These are phyloP conservation scores for Samia ricini DNA, from an alignment of 1,140 invertebrate species.

Conservation along the genomic window DNA sequence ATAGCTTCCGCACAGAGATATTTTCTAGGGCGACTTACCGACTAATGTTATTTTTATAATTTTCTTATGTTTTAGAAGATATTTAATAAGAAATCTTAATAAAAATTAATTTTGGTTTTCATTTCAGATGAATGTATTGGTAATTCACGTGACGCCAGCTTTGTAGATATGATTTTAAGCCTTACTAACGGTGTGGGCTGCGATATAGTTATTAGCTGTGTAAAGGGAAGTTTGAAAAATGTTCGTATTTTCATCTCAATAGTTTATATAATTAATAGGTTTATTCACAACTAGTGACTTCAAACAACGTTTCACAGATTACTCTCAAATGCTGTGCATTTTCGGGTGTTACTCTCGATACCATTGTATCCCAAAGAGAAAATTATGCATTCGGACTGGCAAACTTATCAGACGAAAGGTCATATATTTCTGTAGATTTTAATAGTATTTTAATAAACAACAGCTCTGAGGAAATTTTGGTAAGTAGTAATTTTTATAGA, in stretches of 20 bases:
- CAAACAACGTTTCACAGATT: not conserved
- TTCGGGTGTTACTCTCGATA: not conserved
- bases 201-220: constrained; percentile 69
- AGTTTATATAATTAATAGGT: not conserved
- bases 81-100: too few relatives aligned
- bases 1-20: not conserved
- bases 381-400: constrained; percentile 23
- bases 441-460: too few relatives aligned
- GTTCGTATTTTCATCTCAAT: constrained; percentile 23
- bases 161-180: constrained; percentile 57
- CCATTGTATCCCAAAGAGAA: constrained; percentile 12
- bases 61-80: too few relatives aligned
- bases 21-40: not conserved
- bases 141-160: constrained; percentile 62
- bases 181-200: constrained; percentile 71
- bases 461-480: too few relatives aligned
- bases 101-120: constrained; percentile 5
- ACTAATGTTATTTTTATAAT: not conserved
- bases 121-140: constrained; percentile 55
- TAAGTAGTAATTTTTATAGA: too few relatives aligned
- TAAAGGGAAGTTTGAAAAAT: constrained; percentile 32
- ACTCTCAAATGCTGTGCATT: not conserved
- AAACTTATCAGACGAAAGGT: constrained; percentile 16
- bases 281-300: not conserved
- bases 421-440: constrained; percentile 25